Evolutionary conservation across 2,888 invertebrate species (phyloP).

Genomic region (Idaea aversata): DNA sequence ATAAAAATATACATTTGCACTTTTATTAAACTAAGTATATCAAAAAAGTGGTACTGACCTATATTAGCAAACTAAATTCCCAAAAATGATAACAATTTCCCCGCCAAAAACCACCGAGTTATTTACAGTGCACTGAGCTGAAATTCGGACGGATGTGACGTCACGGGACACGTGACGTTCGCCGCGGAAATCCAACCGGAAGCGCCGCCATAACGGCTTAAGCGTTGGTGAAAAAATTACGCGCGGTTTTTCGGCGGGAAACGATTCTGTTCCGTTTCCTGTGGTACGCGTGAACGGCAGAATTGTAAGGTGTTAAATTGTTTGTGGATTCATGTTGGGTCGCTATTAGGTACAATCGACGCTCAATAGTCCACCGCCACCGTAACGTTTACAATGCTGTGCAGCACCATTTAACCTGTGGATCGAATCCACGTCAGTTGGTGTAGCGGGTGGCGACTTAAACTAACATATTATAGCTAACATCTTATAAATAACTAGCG

Average conservation of each 20-base stretch:
- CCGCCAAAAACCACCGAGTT: neutral
- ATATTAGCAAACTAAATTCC: neutral
- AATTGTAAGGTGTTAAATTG: conserved; percentile 39
- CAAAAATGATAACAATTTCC: neutral
- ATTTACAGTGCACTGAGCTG: neutral
- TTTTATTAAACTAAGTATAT: too few relatives aligned
- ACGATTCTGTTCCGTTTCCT: conserved; percentile 64
- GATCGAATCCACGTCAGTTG: too few relatives aligned
- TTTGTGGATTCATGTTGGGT: conserved; percentile 23
- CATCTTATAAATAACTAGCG: too few relatives aligned
- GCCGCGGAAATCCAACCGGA: conserved; percentile 60
- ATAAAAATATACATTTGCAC: too few relatives aligned
- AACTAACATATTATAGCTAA: too few relatives aligned
- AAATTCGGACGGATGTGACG: conserved; percentile 34
- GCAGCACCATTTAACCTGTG: too few relatives aligned
- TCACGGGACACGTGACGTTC: conserved; percentile 55
- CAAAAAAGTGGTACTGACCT: neutral
- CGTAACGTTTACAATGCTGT: too few relatives aligned
- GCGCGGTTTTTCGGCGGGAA: conserved; percentile 66
- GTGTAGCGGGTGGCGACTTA: too few relatives aligned
- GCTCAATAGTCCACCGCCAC: too few relatives aligned
- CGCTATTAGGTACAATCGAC: too few relatives aligned
- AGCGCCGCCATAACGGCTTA: conserved; percentile 64
- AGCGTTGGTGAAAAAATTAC: conserved; percentile 68
- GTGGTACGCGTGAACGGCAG: conserved; percentile 24